phyloP scores from a whole-genome alignment of 2,797 vertebrate genomes.

The Merluccius polli region DNA sequence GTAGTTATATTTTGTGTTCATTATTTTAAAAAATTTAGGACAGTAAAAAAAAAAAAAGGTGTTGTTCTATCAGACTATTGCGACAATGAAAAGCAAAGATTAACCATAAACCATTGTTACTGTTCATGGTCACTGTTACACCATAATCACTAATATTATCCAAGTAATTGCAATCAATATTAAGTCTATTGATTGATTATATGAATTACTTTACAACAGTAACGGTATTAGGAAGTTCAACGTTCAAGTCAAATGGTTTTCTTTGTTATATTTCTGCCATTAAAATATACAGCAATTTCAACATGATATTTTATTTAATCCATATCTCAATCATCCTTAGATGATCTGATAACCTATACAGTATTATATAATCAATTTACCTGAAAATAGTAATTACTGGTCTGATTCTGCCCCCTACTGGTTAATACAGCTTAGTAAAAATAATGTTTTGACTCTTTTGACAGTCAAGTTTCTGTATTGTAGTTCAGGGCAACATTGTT shows the following conservation, averaged over 20 bases:
- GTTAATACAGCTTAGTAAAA: slow-evolving; percentile 15
- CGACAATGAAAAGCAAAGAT: neutral
- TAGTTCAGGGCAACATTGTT: too few species aligned
- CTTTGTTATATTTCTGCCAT: neutral
- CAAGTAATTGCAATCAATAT: neutral
- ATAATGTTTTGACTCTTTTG: neutral
- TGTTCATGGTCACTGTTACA: too few species aligned
- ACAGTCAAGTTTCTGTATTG: too few species aligned
- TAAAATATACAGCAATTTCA: neutral
- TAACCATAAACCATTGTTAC: neutral
- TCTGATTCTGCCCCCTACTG: slow-evolving; percentile 58
- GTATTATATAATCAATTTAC: neutral
- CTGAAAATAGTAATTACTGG: slow-evolving; percentile 15
- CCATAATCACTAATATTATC: neutral
- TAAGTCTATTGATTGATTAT: neutral
- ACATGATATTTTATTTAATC: neutral
- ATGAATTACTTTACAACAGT: neutral
- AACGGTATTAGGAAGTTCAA: neutral
- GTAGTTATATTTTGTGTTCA: neutral
- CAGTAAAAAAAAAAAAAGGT: too few species aligned
- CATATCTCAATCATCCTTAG: neutral
- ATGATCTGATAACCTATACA: neutral
- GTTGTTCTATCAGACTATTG: neutral
- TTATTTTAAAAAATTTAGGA: too few species aligned
- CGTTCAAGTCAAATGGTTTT: neutral